A percentile compares a stretch with the other conserved stretches of the same genome.
Evolutionary conservation across 1,140 invertebrate species (phyloP).

Genomic region (Solen grandis): DNA sequence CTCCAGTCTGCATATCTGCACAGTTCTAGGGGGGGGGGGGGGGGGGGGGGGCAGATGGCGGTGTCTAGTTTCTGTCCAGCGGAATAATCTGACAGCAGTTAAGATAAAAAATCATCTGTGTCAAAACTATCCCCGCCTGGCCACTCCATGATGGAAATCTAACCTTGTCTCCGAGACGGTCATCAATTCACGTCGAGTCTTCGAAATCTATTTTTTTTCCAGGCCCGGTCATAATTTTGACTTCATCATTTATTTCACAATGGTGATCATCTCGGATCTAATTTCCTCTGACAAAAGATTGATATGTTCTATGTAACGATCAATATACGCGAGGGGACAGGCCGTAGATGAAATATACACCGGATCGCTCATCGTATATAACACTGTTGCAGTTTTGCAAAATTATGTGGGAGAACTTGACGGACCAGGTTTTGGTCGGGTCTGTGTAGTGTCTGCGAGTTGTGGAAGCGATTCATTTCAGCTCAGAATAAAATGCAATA

Average conservation of each 20-base stretch:
- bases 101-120: neutral
- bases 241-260: slow-evolving; percentile 54
- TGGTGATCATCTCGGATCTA: slow-evolving; percentile 42
- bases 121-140: neutral
- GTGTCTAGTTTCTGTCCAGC: neutral
- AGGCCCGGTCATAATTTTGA: slow-evolving; percentile 56
- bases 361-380: neutral
- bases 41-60: no score
- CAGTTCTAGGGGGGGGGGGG: no score
- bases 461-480: no score
- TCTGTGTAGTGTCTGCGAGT: neutral
- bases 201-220: slow-evolving; percentile 15
- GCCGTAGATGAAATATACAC: no score
- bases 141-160: neutral
- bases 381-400: neutral
- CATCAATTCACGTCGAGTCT: neutral
- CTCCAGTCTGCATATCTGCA: no score
- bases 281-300: slow-evolving; percentile 54
- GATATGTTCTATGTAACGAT: slow-evolving; percentile 47
- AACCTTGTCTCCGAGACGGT: no score
- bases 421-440: neutral
- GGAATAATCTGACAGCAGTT: neutral
- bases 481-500: no score
- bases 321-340: slow-evolving; percentile 18
- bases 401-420: neutral